Conservation (phyloP, 2,888 invertebrate species). For the Linyphia triangularis region DNA sequence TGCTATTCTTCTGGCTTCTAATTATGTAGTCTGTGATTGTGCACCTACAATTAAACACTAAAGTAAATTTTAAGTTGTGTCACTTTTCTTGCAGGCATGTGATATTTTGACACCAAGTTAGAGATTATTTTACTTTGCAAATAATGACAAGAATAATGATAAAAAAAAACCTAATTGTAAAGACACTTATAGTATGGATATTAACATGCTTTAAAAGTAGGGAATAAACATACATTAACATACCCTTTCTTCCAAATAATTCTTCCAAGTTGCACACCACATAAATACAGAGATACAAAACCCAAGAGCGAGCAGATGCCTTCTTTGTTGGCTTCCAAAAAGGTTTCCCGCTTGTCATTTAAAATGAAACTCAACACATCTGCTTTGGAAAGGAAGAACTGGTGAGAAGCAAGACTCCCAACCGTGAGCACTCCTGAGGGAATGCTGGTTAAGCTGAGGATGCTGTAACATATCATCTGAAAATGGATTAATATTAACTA, state of each 20-base stretch:
- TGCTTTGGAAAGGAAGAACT: constrained; percentile 51
- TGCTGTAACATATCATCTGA: constrained; percentile 83
- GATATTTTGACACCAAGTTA: too few relatives aligned
- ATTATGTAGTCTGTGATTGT: too few relatives aligned
- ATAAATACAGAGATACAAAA: constrained; percentile 90
- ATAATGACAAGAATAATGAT: too few relatives aligned
- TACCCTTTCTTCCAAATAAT: constrained; percentile 81
- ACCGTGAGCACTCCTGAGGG: constrained; percentile 83
- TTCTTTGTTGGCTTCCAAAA: constrained; percentile 86
- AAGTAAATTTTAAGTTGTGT: too few relatives aligned
- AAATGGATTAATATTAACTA: neutral
- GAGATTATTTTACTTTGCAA: too few relatives aligned
- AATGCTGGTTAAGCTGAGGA: constrained; percentile 83
- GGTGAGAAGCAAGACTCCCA: constrained; percentile 80
- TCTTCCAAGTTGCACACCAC: constrained; percentile 85
- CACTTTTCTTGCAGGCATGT: too few relatives aligned
- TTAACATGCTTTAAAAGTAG: neutral
- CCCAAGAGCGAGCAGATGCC: constrained; percentile 92
- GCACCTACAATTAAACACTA: too few relatives aligned
- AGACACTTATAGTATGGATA: neutral
- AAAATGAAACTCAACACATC: constrained; percentile 32
- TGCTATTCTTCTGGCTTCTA: too few relatives aligned
- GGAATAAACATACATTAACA: neutral
- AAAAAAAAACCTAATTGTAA: neutral
- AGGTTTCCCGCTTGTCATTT: constrained; percentile 13